These are phyloP conservation scores for Brachypteracias leptosomus DNA, from an alignment of 2,113 vertebrate species.

Conservation along the genomic window DNA sequence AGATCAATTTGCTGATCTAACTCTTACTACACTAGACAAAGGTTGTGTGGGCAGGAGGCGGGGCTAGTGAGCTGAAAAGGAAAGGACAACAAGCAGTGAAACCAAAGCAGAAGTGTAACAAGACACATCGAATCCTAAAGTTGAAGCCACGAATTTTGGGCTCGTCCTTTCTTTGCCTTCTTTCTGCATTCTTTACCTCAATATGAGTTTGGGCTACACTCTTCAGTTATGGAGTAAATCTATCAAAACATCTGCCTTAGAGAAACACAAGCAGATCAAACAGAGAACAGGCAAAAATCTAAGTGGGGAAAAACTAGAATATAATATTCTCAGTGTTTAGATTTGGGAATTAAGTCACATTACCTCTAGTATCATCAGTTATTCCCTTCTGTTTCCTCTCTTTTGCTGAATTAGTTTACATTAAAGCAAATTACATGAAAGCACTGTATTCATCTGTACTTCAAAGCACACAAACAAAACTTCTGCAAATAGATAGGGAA, in stretches of 20 bases:
- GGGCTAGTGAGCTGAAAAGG: not conserved
- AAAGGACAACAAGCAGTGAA: not conserved
- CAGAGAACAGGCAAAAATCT: not conserved
- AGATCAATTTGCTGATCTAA: not conserved
- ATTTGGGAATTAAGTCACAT: not conserved
- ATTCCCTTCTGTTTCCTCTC: not conserved
- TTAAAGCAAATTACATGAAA: not conserved
- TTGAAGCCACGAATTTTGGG: not conserved
- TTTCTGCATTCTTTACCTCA: not conserved
- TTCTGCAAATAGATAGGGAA: not conserved
- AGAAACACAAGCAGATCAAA: not conserved
- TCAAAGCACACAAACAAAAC: not conserved
- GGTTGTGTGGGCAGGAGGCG: not conserved
- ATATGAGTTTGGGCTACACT: not conserved
- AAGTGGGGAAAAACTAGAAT: not conserved
- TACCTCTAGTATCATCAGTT: not conserved
- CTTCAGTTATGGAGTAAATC: not conserved
- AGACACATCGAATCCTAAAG: not conserved
- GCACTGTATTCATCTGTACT: not conserved
- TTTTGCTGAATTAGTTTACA: not conserved
- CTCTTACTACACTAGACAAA: not conserved
- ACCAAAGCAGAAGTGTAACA: not conserved
- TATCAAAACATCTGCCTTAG: not conserved
- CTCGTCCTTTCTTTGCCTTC: not conserved
- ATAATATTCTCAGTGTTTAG: not conserved